These are phyloP conservation scores for Salticus scenicus DNA, from an alignment of 2,888 invertebrate species.

Conservation along the genomic window DNA sequence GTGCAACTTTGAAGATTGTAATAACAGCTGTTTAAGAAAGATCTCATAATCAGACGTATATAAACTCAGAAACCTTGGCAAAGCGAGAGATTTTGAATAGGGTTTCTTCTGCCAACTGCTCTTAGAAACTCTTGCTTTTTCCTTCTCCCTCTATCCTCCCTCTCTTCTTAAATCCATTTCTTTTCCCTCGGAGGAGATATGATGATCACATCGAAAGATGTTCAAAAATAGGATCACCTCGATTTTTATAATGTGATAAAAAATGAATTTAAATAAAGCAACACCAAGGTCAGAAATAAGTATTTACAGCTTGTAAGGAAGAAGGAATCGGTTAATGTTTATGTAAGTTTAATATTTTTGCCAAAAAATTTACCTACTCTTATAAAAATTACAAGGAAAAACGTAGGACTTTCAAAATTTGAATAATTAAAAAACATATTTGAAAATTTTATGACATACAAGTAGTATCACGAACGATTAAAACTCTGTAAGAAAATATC, in stretches of 20 bases:
- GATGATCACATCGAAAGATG: background rate
- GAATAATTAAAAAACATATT: no score
- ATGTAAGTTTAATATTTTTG: no score
- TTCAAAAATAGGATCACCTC: background rate
- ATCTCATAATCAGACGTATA: background rate
- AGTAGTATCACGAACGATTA: no score
- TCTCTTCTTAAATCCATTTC: background rate
- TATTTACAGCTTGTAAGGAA: no score
- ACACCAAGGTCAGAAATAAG: no score
- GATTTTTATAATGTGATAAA: background rate
- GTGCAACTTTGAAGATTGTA: background rate
- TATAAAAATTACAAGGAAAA: no score
- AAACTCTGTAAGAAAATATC: no score
- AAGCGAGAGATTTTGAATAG: background rate
- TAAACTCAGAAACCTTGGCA: slow-evolving; percentile 7
- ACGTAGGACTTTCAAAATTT: no score
- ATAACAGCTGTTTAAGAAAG: background rate
- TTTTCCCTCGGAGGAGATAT: background rate
- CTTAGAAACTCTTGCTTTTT: no score
- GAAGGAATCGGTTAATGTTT: no score
- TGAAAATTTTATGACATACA: no score
- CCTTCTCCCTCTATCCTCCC: background rate
- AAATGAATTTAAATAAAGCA: background rate
- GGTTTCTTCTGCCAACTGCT: background rate
- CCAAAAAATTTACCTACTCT: no score